These are phyloP conservation scores for Danaus melanippus DNA, from an alignment of 1,140 invertebrate genomes.

Conservation along the genomic window DNA sequence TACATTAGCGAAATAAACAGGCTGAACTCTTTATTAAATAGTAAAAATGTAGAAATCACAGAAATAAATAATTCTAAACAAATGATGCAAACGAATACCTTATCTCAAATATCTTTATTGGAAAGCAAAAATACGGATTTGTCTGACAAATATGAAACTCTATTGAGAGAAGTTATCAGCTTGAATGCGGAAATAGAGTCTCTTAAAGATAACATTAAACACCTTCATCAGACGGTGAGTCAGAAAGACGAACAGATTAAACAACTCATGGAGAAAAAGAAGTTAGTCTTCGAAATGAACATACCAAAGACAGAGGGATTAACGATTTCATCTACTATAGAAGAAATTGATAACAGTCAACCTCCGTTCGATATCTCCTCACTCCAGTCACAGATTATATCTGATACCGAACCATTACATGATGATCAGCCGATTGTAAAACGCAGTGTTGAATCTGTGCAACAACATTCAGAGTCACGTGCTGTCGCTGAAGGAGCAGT, in stretches of 20 bases:
- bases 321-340: constrained; percentile 62
- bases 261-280: constrained; percentile 51
- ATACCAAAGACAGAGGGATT: constrained; percentile 66
- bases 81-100: constrained; percentile 32
- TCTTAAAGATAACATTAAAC: constrained; percentile 35
- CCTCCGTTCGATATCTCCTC: constrained; percentile 33
- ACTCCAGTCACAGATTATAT: constrained; percentile 55
- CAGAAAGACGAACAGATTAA: constrained; percentile 60
- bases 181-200: constrained; percentile 28
- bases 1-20: constrained; percentile 63
- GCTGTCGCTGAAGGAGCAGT: constrained; percentile 15
- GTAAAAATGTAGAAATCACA: constrained; percentile 50
- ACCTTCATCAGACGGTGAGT: constrained; percentile 29
- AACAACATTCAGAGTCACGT: constrained; percentile 19
- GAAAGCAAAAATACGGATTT: constrained; percentile 40
- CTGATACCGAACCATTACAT: constrained; percentile 19
- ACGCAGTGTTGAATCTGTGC: constrained; percentile 29
- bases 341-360: constrained; percentile 39
- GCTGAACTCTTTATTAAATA: constrained; percentile 50
- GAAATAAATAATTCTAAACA: constrained; percentile 44
- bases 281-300: constrained; percentile 61
- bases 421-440: constrained; percentile 15
- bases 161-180: constrained; percentile 24
- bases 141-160: constrained; percentile 25
- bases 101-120: constrained; percentile 30